Evolutionary conservation across 1,140 invertebrate genomes (phyloP), one percentile per base, ranked within the genome.

Genomic region (Drosophila lacteicornis): DNA sequence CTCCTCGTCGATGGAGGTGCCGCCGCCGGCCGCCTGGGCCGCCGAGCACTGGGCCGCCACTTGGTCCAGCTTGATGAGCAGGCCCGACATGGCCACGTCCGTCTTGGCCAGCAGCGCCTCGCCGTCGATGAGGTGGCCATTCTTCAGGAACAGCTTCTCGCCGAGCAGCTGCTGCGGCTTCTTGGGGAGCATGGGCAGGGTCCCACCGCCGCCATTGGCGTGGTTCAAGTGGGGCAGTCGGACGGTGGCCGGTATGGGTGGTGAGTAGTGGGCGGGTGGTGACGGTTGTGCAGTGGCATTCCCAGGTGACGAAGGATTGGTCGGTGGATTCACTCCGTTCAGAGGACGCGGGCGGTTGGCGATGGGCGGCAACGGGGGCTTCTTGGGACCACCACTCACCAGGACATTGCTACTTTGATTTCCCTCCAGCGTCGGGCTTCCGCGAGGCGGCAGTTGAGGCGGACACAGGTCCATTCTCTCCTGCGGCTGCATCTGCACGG

Each of bases 301-400:
- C 9, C 62, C 62, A 12, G 53, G 58, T 60, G 27, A 92, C 77
- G 53, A 92, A 17, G 50, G 51, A 55, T 38, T 40, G 45, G 12
- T 43, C 15, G 61, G 36, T 11, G 69, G 50, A 70, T 49, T 92
- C 43, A 92, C 17, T 63, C 79, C 76, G 53, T 92, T 92, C 93
- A 94, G 47, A 15, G 80, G 80, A 56, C 81, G 84, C 66, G 75
- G 95, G 86, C 95, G 94, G 73, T 94, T 94, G 25, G 95, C 94
- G 50, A 95, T 94, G 9, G 95, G 95, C 67, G 96, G 96, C 71
- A 96, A 87, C 13, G 95, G 96, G 45, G 95, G 96, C 92, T 96
- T 96, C 90, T 95, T 95, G 33, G 95, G 95, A 15, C 95, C 94
- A n/a, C 95, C 94, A 91, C 91, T 92, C 86, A 92, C 90, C 91